phyloP scores from a whole-genome alignment of 1,140 invertebrate species.

The Zaprionus lachaisei region DNA sequence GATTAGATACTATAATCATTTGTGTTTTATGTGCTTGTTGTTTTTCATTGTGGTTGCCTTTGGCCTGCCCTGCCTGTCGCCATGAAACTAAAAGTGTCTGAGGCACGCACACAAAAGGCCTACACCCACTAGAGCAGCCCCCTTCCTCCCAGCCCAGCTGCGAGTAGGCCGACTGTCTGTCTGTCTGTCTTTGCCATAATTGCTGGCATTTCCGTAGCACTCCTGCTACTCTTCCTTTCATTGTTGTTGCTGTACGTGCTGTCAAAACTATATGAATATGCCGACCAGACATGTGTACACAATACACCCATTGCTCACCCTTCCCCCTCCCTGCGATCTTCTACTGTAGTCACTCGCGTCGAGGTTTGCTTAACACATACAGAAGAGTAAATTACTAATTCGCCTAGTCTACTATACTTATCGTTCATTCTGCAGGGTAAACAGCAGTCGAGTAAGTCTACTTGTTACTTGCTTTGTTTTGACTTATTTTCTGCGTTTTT shows the following conservation, averaged over 20 bases:
- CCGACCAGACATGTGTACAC: slow-evolving; percentile 36
- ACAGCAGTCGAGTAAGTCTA: not conserved
- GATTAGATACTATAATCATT: slow-evolving; percentile 83
- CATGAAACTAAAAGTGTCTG: slow-evolving; percentile 54
- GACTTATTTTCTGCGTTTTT: not conserved
- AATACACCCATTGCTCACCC: not conserved
- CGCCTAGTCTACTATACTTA: not conserved
- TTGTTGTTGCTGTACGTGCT: slow-evolving; percentile 48
- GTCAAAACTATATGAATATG: slow-evolving; percentile 64
- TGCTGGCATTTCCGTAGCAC: slow-evolving; percentile 32
- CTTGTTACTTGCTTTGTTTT: slow-evolving; percentile 12
- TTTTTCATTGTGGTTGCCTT: slow-evolving; percentile 65
- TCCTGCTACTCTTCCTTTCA: slow-evolving; percentile 2
- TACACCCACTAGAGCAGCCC: not conserved
- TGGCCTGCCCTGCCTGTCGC: slow-evolving; percentile 49
- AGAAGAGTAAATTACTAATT: slow-evolving; percentile 37
- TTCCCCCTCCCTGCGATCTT: no score
- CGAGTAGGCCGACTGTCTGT: slow-evolving; percentile 33
- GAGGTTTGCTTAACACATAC: slow-evolving; percentile 13
- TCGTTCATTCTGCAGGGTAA: not conserved
- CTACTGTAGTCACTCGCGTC: slow-evolving; percentile 2
- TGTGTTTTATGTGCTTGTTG: slow-evolving; percentile 80
- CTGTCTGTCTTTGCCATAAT: slow-evolving; percentile 45
- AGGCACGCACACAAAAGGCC: slow-evolving; percentile 49
- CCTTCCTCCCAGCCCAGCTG: not conserved